Conservation (phyloP, 1,140 invertebrate genomes). For the Drosophila funebris region DNA sequence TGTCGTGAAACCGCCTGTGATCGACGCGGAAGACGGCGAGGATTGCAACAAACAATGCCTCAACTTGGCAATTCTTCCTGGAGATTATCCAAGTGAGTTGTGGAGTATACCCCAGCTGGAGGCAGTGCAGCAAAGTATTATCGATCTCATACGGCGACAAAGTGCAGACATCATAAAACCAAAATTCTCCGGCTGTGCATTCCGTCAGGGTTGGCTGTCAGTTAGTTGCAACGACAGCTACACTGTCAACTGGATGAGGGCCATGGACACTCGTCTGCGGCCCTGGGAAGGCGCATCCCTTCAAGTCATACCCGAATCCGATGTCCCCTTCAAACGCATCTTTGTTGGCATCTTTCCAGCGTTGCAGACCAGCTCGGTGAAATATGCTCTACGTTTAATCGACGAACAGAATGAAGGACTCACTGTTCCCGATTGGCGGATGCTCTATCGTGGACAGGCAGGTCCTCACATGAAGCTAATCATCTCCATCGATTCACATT, state of each 20-base stretch:
- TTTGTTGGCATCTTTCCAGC: constrained; percentile 20
- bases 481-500: constrained; percentile 20
- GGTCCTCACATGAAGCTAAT: constrained; percentile 17
- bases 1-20: not conserved
- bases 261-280: constrained; percentile 15
- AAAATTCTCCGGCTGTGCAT: not conserved
- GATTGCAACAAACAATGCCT: not conserved
- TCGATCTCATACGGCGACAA: constrained; percentile 15
- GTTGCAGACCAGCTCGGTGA: constrained; percentile 1
- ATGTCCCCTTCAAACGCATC: not conserved
- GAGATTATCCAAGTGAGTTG: constrained; percentile 21
- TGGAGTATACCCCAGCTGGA: constrained; percentile 21
- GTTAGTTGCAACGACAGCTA: not conserved
- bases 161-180: not conserved
- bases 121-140: constrained; percentile 28
- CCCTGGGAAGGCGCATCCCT: constrained; percentile 29
- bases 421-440: constrained; percentile 9
- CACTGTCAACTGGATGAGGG: constrained; percentile 19
- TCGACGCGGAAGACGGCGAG: no score
- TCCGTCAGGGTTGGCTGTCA: constrained; percentile 21
- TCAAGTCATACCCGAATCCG: constrained; percentile 3
- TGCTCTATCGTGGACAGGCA: constrained; percentile 6
- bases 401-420: constrained; percentile 9
- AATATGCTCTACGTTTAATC: constrained; percentile 8
- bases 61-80: constrained; percentile 16